Conservation (phyloP, 2,797 vertebrate species). For the Trachurus trachurus region DNA sequence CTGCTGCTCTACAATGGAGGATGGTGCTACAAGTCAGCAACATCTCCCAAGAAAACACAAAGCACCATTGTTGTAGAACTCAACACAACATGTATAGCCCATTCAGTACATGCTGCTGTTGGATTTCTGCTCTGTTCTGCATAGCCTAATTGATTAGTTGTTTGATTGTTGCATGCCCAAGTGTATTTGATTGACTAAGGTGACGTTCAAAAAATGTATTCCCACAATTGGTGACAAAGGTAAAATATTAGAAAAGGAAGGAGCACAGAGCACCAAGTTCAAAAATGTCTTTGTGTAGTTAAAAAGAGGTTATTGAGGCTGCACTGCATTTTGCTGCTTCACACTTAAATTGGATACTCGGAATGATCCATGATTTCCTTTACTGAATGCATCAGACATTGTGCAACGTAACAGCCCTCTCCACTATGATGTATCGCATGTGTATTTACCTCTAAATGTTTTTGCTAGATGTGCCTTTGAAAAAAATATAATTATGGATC, state of each 20-base stretch:
- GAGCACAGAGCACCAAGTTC: neutral
- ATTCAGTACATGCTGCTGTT: conserved; percentile 11
- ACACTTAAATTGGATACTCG: neutral
- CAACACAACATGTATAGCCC: conserved; percentile 10
- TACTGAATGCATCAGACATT: conserved; percentile 3
- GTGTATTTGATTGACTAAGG: neutral
- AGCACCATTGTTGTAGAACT: conserved; percentile 29
- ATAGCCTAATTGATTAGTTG: conserved; percentile 27
- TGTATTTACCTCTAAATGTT: conserved; percentile 7
- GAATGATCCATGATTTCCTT: conserved; percentile 2
- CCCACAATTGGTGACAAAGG: neutral
- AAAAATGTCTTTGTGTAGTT: neutral
- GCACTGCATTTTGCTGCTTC: neutral
- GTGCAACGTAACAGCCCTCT: neutral
- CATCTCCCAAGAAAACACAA: conserved; percentile 28
- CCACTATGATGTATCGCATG: neutral
- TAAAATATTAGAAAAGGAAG: neutral
- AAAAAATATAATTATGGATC: neutral
- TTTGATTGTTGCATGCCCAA: conserved; percentile 20
- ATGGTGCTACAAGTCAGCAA: conserved; percentile 18
- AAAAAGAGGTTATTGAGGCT: neutral
- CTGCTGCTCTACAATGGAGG: conserved; percentile 30
- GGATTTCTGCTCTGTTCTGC: conserved; percentile 28
- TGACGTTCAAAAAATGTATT: neutral
- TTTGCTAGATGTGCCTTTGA: conserved; percentile 1